Base-by-base conservation (phyloP, 1,140 invertebrate species). In the Pachyrhynchus sulphureomaculatus region DNA sequence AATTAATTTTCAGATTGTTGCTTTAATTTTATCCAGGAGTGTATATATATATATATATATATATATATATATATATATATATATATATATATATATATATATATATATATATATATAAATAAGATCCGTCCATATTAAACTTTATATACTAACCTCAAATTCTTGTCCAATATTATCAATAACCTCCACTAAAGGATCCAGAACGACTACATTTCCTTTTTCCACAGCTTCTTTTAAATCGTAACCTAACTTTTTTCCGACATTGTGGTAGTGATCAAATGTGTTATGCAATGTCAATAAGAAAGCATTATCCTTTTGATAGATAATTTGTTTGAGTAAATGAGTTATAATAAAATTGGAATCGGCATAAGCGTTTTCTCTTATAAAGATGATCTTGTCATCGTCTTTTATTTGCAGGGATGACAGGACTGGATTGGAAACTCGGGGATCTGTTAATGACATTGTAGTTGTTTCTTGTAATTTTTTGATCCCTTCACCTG, bases 211-310 rank as follows among this genome's bases (percentile, higher is more conserved):
- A 10, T 78, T 73, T 1, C 77, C 81, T 48, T 80, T 75, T 13
- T 83, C 80, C 51, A 81, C 73, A 64, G 83, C 73, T 52, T 81
- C 79, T 26, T 81, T 78, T 20, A 88, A 75, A 73, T 89, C 87
- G 67, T 88, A 88, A 21, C 87, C 87, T 67, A 89, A 77, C 69
- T 86, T 85, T 70, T 86, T 82, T n/a, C 86, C 85, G 48, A 88
- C 79, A 75, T 84, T 86, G 47, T 88, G 83, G 68, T 88, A 90
- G 70, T 90, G 88, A 20, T 81, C 77, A 44, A 88, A 78, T 4
- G 84, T 84, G 64, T 88, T 87, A 65, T 90, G 88, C 62, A 86
- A 81, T 48, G 83, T 81, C 53, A 89, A 77, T 15, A 90, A 75
- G 68, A 86, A 79, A 0, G 86, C 76, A 45, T 79, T 78, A 66